Percentiles rank a stretch among this genome's conserved stretches.
These are phyloP conservation scores for Pseudorectes ferrugineus DNA, from an alignment of 2,113 vertebrate genomes.

Conservation along the genomic window DNA sequence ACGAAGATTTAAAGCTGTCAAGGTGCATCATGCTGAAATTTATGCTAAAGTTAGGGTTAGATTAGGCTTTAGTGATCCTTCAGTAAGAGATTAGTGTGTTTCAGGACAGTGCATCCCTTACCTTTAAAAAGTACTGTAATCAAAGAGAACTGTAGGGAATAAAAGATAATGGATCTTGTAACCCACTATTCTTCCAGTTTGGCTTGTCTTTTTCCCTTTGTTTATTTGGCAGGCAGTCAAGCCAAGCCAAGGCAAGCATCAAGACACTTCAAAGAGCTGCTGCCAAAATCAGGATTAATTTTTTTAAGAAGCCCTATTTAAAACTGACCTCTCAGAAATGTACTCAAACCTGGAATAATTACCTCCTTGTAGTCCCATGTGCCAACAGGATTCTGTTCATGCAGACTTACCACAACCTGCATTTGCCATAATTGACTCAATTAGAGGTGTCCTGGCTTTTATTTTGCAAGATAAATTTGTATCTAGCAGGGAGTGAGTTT, in stretches of 20 bases:
- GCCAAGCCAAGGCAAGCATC: not conserved
- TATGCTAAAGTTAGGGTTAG: not conserved
- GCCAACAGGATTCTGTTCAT: not conserved
- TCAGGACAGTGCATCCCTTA: not conserved
- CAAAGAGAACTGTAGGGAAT: not conserved
- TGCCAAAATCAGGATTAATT: conserved; percentile 7
- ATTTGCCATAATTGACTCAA: not conserved
- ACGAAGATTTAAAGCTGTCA: not conserved
- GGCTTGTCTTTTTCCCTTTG: not conserved
- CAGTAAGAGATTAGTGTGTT: not conserved
- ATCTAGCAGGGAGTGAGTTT: not conserved
- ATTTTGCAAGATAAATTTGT: not conserved
- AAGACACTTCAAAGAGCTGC: not conserved
- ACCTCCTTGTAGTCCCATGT: not conserved
- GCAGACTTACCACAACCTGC: not conserved
- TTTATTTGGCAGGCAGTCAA: not conserved
- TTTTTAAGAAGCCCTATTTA: not conserved
- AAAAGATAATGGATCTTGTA: not conserved
- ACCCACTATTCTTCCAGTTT: not conserved
- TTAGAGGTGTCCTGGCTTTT: not conserved
- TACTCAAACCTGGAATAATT: not conserved
- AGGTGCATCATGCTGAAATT: not conserved
- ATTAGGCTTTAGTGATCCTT: not conserved
- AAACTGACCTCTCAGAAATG: not conserved
- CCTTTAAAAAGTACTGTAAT: not conserved